Percentiles rank a stretch among this genome's conserved stretches.
These are phyloP conservation scores for Amiota minor DNA, from an alignment of 2,888 invertebrate species.

Conservation along the genomic window DNA sequence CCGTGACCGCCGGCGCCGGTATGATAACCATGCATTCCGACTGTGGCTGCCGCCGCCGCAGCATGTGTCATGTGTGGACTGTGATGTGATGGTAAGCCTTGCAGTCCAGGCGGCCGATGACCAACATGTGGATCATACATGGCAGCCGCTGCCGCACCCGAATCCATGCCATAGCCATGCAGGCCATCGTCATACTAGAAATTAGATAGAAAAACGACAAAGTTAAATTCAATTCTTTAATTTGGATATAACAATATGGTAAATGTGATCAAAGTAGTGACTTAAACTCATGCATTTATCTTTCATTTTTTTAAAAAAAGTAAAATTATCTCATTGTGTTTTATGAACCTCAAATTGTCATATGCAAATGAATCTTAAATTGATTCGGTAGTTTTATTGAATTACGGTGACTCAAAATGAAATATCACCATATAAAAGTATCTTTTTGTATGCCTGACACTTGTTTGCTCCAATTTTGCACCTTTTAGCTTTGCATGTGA, in stretches of 20 bases:
- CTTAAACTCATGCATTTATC: too few relatives aligned
- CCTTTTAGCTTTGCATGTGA: conserved; percentile 1
- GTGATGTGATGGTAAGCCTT: conserved; percentile 82
- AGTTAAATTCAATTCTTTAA: background rate
- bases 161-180: conserved; percentile 89
- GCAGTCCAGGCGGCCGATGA: conserved; percentile 77
- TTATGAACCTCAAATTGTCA: too few relatives aligned
- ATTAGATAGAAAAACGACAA: conserved; percentile 55
- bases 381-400: too few relatives aligned
- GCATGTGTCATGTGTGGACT: conserved; percentile 86
- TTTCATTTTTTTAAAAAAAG: background rate
- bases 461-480: conserved; percentile 14
- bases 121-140: conserved; percentile 86
- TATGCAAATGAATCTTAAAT: too few relatives aligned
- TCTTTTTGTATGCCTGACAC: conserved; percentile 8
- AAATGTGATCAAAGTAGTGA: background rate
- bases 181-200: conserved; percentile 96
- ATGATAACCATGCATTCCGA: conserved; percentile 78
- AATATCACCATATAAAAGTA: too few relatives aligned
- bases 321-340: too few relatives aligned
- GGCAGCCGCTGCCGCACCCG: conserved; percentile 76
- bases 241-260: background rate
- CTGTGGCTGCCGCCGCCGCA: conserved; percentile 77
- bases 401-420: too few relatives aligned
- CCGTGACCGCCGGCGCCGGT: conserved; percentile 74